Base-by-base conservation (phyloP, 92 coral and sea anemone species). In the Siderastrea siderea region DNA sequence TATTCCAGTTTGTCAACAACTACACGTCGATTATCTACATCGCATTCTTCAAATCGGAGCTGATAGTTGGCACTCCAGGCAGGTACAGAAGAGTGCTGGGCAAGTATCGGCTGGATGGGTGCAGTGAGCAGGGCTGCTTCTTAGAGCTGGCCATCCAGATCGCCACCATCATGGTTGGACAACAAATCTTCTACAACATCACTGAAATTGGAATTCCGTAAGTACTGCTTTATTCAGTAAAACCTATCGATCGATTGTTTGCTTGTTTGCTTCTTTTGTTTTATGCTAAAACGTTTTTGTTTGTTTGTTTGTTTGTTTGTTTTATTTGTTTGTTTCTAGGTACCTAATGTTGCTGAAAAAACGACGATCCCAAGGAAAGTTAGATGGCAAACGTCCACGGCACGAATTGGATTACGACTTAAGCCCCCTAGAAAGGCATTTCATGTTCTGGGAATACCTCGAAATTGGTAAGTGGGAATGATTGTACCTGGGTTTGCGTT, bases 1-100 rank as follows among this genome's bases (percentile, higher is more conserved):
- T 97, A 26, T 97, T 95, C 90, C 99, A 97, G 94, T 97, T 97
- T 79, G 98, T 97, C 49, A 97, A 97, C 84, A 97, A 96, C 58
- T 97, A 97, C 87, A 90, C 99, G 5, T 95, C 99, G 4, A 91
- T 97, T 52, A 95, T 97, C 90, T 97, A 97, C 94, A 97, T 97
- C 86, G 98, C 99, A 51, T 97, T 97, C 94, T 97, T 97, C 74
- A 97, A 97, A 86, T 95, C 96, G 7, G 93, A 90, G n/a, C 86
- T 93, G 55, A 93, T 97, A 38, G 98, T 97, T 15, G 99, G 99
- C 0, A 90, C 94, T 1, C 99, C 99, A 10, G 95, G 99, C 6
- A 89, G 92, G 55, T 94, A 90, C 78, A 93, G 81, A 57, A 87
- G 99, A 43, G 87, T 95, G 51, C 78, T 68, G 48, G 94, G 89